phyloP scores from a whole-genome alignment of 2,797 vertebrate species.

The Jordanella pulchra region DNA sequence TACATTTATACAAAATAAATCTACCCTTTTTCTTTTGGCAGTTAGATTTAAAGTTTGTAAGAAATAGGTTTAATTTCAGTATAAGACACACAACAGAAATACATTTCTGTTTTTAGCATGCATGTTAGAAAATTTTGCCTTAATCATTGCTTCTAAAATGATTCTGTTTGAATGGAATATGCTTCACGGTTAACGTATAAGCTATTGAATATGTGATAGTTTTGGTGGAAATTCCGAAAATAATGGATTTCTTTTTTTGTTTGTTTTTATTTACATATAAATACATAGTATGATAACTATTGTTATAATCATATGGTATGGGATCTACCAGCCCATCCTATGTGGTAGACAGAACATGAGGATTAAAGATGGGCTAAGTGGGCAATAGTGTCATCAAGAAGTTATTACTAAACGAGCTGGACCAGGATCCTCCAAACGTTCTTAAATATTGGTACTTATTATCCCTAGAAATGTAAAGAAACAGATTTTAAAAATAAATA shows the following conservation, averaged over 20 bases:
- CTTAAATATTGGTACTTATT: too few relatives aligned
- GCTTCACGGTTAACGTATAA: background rate
- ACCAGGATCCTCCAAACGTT: too few relatives aligned
- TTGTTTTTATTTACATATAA: background rate
- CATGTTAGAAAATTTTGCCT: background rate
- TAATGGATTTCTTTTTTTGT: too few relatives aligned
- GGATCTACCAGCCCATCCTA: too few relatives aligned
- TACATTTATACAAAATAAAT: background rate
- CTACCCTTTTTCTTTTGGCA: background rate
- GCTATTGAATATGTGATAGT: too few relatives aligned
- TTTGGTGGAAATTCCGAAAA: background rate
- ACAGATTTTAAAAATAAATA: background rate
- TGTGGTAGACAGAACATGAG: too few relatives aligned
- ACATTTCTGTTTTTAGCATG: background rate
- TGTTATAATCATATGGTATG: background rate
- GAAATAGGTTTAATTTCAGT: too few relatives aligned
- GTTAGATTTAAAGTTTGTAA: background rate
- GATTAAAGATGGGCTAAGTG: too few relatives aligned
- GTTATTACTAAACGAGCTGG: too few relatives aligned
- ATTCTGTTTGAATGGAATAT: background rate
- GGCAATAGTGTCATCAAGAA: too few relatives aligned
- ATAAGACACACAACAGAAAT: background rate
- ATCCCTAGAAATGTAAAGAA: background rate
- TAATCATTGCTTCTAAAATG: background rate
- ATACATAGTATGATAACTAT: background rate